Evolutionary conservation across 23 tunicate species (phyloP).

Genomic region (Halocynthia aurantium): DNA sequence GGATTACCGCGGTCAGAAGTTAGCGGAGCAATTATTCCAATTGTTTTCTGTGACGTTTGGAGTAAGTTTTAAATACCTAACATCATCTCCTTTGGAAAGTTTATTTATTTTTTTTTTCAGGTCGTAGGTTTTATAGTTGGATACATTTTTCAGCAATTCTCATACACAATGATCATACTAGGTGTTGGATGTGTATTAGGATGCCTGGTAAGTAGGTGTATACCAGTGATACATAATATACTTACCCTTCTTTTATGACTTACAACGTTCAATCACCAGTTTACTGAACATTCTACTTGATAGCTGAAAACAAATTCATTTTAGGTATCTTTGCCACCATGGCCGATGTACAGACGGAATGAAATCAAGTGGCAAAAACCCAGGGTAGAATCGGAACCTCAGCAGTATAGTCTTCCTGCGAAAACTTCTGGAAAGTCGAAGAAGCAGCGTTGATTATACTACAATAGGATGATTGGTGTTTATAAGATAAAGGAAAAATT

Average conservation of each 20-base stretch:
- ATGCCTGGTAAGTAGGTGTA: slow-evolving; percentile 28
- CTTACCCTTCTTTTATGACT: not conserved
- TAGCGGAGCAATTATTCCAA: slow-evolving; percentile 21
- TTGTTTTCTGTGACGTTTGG: slow-evolving; percentile 25
- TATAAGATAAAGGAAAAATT: no score
- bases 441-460: slow-evolving; percentile 1
- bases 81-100: not conserved
- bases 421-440: slow-evolving; percentile 4
- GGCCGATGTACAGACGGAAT: slow-evolving; percentile 53
- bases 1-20: slow-evolving; percentile 19
- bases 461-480: not conserved
- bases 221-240: slow-evolving; percentile 4
- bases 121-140: slow-evolving; percentile 52
- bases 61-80: not conserved
- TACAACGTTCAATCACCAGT: no score
- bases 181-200: slow-evolving; percentile 47
- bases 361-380: slow-evolving; percentile 62
- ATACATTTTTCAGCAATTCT: slow-evolving; percentile 35
- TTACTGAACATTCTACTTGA: no score
- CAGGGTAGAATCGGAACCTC: not conserved
- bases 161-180: slow-evolving; percentile 38
- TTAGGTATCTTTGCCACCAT: slow-evolving; percentile 44
- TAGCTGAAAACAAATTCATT: not conserved
- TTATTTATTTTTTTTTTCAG: slow-evolving; percentile 10
- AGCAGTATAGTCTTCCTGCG: not conserved